Conservation (phyloP, 2,888 invertebrate genomes). For the Portevinia maculata region DNA sequence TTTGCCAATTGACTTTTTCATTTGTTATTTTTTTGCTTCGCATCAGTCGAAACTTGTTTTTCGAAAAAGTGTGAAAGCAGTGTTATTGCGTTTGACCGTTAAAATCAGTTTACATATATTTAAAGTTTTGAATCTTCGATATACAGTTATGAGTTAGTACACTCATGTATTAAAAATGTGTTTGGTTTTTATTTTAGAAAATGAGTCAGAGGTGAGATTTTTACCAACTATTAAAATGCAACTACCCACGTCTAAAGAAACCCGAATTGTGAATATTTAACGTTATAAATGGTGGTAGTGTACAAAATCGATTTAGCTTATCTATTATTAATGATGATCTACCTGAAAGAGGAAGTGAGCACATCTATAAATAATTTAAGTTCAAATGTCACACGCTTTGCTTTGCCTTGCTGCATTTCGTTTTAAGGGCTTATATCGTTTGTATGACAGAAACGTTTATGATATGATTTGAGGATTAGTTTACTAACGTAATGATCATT, state of each 20-base stretch:
- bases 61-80: constrained; percentile 25
- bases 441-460: too few species aligned
- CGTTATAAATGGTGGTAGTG: too few species aligned
- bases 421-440: too few species aligned
- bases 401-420: too few species aligned
- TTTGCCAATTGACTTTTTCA: constrained; percentile 45
- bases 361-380: too few species aligned
- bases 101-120: constrained; percentile 49
- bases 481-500: too few species aligned
- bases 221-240: background rate
- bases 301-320: too few species aligned
- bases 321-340: too few species aligned
- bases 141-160: background rate
- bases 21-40: constrained; percentile 23
- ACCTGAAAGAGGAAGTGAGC: too few species aligned
- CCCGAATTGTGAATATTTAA: too few species aligned
- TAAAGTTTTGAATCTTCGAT: constrained; percentile 8
- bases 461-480: too few species aligned
- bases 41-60: constrained; percentile 54
- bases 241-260: background rate
- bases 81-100: constrained; percentile 50
- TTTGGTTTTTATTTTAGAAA: constrained; percentile 39
- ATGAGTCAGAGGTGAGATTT: constrained; percentile 44
- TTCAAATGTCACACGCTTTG: too few species aligned
- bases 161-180: constrained; percentile 43